Base-by-base conservation (phyloP, 2,888 invertebrate species). In the Euplexia lucipara region DNA sequence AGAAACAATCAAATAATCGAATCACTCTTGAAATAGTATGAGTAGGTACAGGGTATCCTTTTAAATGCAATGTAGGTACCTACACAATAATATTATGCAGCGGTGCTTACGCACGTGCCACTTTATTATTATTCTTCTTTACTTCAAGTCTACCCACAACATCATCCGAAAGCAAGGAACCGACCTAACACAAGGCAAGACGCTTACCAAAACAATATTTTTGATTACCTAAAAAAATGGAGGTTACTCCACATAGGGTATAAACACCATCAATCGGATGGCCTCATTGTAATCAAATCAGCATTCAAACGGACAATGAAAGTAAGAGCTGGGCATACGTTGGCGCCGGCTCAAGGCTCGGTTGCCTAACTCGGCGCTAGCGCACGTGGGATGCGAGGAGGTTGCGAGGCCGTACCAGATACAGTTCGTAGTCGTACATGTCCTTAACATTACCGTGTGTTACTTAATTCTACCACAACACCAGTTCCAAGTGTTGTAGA, bases 331-430 rank as follows among this genome's bases (percentile, higher is more conserved):
- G 71, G 78, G 81, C 80, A 81, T 79, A 88, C 86, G 91, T 90
- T 90, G 91, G 92, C 90, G 91, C 90, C 85, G 80, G 82, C 83
- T 91, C 92, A 93, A 93, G 91, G 90, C 88, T 89, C 82, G 83
- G 82, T 91, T 91, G 89, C 91, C 88, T 88, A 91, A 91, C 89
- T 72, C 73, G 81, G 83, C 60, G 78, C 84, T 72, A 81, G 83
- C 60, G 78, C 84, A 90, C 90, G 93, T 94, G 93, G 93, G 94
- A 88, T 85, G 91, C 78, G 81, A 88, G 89, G 88, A 87, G 89
- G 88, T 79, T 79, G 86, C 87, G 88, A 89, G 88, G 89, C 78
- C 86, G 64, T 75, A 74, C 64, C 72, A 54, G 70, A 70, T 59
- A 65, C 64, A 72, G 59, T 79, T 71, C 60, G 49, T 52, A 66